A percentile compares a stretch with the other conserved stretches of the same genome.
Conservation (phyloP, 2,888 invertebrate species). For the Troides oblongomaculatus region DNA sequence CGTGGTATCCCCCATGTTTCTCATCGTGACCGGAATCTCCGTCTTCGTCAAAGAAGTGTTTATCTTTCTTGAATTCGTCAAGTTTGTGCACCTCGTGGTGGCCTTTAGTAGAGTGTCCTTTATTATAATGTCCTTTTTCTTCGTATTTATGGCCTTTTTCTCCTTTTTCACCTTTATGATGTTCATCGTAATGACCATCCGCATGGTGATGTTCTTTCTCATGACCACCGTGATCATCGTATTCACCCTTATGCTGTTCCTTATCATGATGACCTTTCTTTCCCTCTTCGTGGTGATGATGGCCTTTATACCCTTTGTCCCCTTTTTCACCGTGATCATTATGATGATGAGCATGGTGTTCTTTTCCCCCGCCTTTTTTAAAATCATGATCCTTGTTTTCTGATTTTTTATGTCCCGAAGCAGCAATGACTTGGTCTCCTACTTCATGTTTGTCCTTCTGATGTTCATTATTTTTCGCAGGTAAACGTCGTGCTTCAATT, state of each 20-base stretch:
- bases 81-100: slow-evolving; percentile 91
- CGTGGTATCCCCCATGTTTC: slow-evolving; percentile 89
- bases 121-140: slow-evolving; percentile 87
- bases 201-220: slow-evolving; percentile 83
- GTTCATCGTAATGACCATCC: slow-evolving; percentile 83
- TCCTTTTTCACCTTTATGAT: slow-evolving; percentile 84
- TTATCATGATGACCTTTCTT: slow-evolving; percentile 88
- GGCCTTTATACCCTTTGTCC: slow-evolving; percentile 85
- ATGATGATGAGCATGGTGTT: slow-evolving; percentile 83
- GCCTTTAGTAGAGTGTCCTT: slow-evolving; percentile 92
- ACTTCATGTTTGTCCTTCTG: slow-evolving; percentile 39
- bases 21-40: slow-evolving; percentile 90
- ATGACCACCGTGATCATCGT: slow-evolving; percentile 81
- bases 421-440: slow-evolving; percentile 63
- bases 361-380: slow-evolving; percentile 84
- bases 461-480: slow-evolving; percentile 42
- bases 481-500: slow-evolving; percentile 54
- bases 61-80: slow-evolving; percentile 92
- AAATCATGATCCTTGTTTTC: slow-evolving; percentile 70
- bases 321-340: slow-evolving; percentile 84
- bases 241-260: slow-evolving; percentile 82
- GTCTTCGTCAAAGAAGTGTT: slow-evolving; percentile 92
- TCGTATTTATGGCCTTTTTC: slow-evolving; percentile 83
- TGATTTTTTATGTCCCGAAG: slow-evolving; percentile 72
- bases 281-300: slow-evolving; percentile 84